Evolutionary conservation across 2,888 invertebrate species (phyloP), one percentile per base, ranked within the genome.

Genomic region (Criorhina ranunculi): DNA sequence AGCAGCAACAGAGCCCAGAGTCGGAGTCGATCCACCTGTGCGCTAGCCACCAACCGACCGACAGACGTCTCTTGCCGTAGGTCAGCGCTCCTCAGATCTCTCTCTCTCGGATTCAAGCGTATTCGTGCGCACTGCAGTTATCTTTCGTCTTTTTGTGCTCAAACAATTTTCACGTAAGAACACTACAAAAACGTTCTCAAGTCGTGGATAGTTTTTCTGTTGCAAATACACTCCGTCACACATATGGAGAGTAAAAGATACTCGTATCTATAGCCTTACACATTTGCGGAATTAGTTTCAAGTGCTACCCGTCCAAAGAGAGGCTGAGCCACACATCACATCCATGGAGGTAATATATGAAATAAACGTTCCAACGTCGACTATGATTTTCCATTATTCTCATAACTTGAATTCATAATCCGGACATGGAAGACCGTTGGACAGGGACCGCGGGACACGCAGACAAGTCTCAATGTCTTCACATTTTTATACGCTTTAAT

Each of bases 351-450:
- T 85, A 85, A 80, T 80, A 76, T 85, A 80, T 85, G 85, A 85
- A 76, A 85, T 85, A 85, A 85, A 85, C 85, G 85, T 80, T 85
- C 73, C 79, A 79, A 37, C 83, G 72, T 80, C 79, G 80, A 46
- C 85, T 85, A 85, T 85, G 85, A 85, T 85, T 79, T 85, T 59
- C 83, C 83, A 85, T 85, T 85, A 80, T 85, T 85, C 85, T 66
- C 80, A 85, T 85, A 85, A 85, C 85, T 85, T 85, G 85, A 85
- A 85, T 85, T 85, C 85, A 85, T 85, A 85, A 85, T 85, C 85
- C 80, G 75, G 75, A 64, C 80, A 82, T 77, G 77, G 40, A 82
- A 66, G 77, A 77, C 19, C 51, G 60, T n/a, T n/a, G n/a, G n/a
- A n/a, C n/a, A n/a, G n/a, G n/a, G n/a, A n/a, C n/a, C n/a, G 33